Evolutionary conservation across 37 sponge, comb jelly and placozoan species (phyloP), one percentile per base, ranked within the genome.

Genomic region (Tethya wilhelma): DNA sequence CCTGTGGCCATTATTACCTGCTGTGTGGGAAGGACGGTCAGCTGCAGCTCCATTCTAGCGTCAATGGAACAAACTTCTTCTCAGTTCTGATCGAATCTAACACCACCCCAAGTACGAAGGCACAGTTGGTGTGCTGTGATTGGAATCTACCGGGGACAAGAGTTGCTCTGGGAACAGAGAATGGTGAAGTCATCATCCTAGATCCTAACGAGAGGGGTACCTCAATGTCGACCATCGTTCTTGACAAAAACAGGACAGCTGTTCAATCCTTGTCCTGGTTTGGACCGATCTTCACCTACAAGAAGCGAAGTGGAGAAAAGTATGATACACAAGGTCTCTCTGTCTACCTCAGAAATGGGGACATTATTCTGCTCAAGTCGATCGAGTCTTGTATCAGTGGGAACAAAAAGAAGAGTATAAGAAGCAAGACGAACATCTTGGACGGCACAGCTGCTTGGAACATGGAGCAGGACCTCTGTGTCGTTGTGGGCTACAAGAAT

Each of bases 321-420:
- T 34, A 44, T 45, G 49, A 23, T 26, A 23, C 55, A 23, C 73
- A 71, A 22, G 26, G n/a, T 37, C 65, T 82, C 45, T 64, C 88
- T n/a, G 62, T 42, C 2, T 87, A 87, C 63, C 69, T 80, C 26
- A 53, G 8, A 7, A 75, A 80, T 56, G 88, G 88, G 7, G 81
- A 80, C 14, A 44, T 80, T 9, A 65, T 79, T 0, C 30, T 80
- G n/a, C 22, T 87, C n/a, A 19, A 25, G 6, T 38, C 73, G 1
- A 29, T 56, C 1, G 67, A 70, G 56, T 38, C 45, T 34, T 80
- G 68, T 40, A n/a, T n/a, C n/a, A n/a, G n/a, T n/a, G n/a, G n/a
- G n/a, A n/a, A n/a, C n/a, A n/a, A n/a, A n/a, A n/a, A n/a, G n/a
- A n/a, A n/a, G n/a, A n/a, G n/a, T n/a, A n/a, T n/a, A n/a, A n/a